Conservation (phyloP, 1,140 invertebrate genomes). For the Pseudomyrmex dendroicus region DNA sequence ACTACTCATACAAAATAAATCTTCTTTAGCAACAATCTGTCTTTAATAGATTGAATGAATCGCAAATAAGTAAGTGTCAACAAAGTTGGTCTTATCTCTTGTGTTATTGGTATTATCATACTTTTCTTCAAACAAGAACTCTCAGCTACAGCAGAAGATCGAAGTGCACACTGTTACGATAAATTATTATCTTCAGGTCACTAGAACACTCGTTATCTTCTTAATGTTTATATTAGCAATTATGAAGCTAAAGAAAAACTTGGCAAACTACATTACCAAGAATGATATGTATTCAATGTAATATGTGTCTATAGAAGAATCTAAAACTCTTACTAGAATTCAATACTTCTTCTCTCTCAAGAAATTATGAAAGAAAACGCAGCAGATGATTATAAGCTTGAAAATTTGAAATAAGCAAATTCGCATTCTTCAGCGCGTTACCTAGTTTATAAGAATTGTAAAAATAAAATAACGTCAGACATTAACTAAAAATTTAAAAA, state of each 20-base stretch:
- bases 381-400: neutral
- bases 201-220: slow-evolving; percentile 48
- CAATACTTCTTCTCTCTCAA: too few relatives aligned
- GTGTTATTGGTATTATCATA: neutral
- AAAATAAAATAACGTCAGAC: too few relatives aligned
- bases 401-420: too few relatives aligned
- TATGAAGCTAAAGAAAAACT: neutral
- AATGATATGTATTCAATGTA: neutral
- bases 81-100: neutral
- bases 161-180: slow-evolving; percentile 27
- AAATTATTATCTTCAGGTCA: slow-evolving; percentile 59
- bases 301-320: neutral
- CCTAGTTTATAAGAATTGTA: too few relatives aligned
- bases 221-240: neutral
- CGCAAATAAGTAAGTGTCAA: neutral
- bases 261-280: neutral
- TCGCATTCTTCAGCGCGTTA: too few relatives aligned
- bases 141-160: slow-evolving; percentile 23
- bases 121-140: neutral
- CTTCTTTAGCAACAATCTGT: too few relatives aligned
- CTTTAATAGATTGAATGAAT: too few relatives aligned
- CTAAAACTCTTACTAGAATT: neutral
- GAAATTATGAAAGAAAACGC: neutral
- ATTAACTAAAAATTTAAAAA: too few relatives aligned
- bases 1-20: neutral